These are phyloP conservation scores for Neoitamus cyanurus DNA, from an alignment of 2,888 invertebrate genomes.

Conservation along the genomic window DNA sequence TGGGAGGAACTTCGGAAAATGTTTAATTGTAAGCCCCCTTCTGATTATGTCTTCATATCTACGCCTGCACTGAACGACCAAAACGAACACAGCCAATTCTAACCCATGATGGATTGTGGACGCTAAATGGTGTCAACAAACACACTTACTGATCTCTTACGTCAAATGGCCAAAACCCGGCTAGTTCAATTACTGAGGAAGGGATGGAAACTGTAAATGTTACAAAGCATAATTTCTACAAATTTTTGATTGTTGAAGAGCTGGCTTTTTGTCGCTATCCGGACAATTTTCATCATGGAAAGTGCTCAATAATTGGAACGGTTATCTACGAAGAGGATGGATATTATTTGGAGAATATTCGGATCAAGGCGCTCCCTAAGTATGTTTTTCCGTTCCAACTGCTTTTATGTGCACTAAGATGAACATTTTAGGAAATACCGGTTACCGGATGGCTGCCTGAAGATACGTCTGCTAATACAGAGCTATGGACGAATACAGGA, in stretches of 20 bases:
- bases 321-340: not conserved
- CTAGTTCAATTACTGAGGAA: too few relatives aligned
- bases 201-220: not conserved
- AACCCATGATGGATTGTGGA: too few relatives aligned
- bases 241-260: slow-evolving; percentile 47
- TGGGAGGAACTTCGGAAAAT: too few relatives aligned
- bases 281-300: slow-evolving; percentile 44
- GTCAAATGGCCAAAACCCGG: too few relatives aligned
- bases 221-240: slow-evolving; percentile 4
- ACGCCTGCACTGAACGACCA: too few relatives aligned
- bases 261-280: not conserved
- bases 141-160: too few relatives aligned
- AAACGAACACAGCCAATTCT: too few relatives aligned
- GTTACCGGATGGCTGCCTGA: slow-evolving; percentile 29
- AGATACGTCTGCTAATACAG: slow-evolving; percentile 24
- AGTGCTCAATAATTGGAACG: slow-evolving; percentile 46
- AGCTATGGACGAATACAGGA: not conserved
- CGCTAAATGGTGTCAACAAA: too few relatives aligned
- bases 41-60: too few relatives aligned
- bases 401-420: not conserved
- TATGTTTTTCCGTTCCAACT: not conserved
- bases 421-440: slow-evolving; percentile 44
- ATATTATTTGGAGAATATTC: not conserved
- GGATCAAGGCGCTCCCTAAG: not conserved
- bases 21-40: too few relatives aligned